Evolutionary conservation across 2,888 invertebrate species (phyloP).

Genomic region (Drosophila lacicola): DNA sequence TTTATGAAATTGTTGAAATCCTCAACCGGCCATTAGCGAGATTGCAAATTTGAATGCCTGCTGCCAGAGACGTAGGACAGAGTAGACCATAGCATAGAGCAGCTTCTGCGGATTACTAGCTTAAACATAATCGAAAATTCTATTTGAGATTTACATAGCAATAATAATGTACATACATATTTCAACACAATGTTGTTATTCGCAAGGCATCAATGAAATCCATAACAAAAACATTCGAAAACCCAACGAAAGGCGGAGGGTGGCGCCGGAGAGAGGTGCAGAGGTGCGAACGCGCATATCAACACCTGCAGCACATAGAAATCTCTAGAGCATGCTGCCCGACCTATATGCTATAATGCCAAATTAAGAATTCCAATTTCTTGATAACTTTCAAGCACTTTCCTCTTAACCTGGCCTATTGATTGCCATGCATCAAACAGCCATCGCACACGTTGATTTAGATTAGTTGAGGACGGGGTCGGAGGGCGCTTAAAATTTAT

Average conservation of each 20-base stretch:
- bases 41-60: constrained; percentile 44
- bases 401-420: constrained; percentile 21
- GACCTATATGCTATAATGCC: not conserved
- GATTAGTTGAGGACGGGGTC: not conserved
- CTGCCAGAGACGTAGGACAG: constrained; percentile 7
- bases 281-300: constrained; percentile 57
- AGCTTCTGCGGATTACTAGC: no score
- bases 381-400: not conserved
- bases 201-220: constrained; percentile 33
- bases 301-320: constrained; percentile 48
- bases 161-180: constrained; percentile 18
- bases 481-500: constrained; percentile 22
- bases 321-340: constrained; percentile 6
- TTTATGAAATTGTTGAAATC: constrained; percentile 68
- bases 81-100: no score
- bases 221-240: constrained; percentile 27
- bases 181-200: constrained; percentile 45
- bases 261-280: not conserved
- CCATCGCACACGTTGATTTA: not conserved
- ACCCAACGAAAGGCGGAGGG: constrained; percentile 37
- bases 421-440: constrained; percentile 33
- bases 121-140: constrained; percentile 36
- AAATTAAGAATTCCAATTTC: constrained; percentile 6
- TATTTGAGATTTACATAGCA: constrained; percentile 30
- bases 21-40: constrained; percentile 50